Evolutionary conservation across 2,113 vertebrate species (phyloP), one percentile per base, ranked within the genome.

Genomic region (Nettapus auritus): DNA sequence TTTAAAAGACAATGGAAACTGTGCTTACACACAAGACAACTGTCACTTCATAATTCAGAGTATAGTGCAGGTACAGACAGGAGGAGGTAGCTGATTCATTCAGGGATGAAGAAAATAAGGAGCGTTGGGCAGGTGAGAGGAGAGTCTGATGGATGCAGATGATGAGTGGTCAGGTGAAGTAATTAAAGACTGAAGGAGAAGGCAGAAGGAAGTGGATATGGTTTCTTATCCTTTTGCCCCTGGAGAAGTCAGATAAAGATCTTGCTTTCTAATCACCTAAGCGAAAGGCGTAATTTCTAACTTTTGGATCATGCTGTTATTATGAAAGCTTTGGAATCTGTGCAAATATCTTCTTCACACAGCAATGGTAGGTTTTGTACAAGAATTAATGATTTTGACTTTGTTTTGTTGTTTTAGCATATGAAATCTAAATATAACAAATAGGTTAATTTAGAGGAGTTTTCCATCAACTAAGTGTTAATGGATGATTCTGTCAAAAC

Each of bases 191-290:
- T 28, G n/a, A 60, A 34, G 42, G 28, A 42, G 64, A 40, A 46
- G 48, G 55, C 11, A 44, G 56, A 19, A 83, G 44, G 44, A 40
- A 59, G 8, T 3, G 31, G 10, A 11, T 29, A 18, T 5, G 19
- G 17, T 8, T 7, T 21, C 8, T 78, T 9, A 7, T 10, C 7
- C 48, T 76, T 23, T 10, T 31, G 10, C 33, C 3, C 9, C 8
- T 18, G 33, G 8, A 59, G 52, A 19, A 44, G n/a, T 0, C 23
- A 40, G 9, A 23, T 8, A 19, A 59, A 42, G 38, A 20, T 11
- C 13, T 67, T 31, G 12, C 4, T 8, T 79, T 48, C 22, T 20
- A 11, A 11, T 40, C 2, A 0, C 20, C 9, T 23, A 8, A 3
- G 42, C 22, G 36, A 59, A 38, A 31, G 60, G 19, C 0, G 52